phyloP scores from a whole-genome alignment of 1,140 invertebrate species.

The Pogonognathellus flavescens region DNA sequence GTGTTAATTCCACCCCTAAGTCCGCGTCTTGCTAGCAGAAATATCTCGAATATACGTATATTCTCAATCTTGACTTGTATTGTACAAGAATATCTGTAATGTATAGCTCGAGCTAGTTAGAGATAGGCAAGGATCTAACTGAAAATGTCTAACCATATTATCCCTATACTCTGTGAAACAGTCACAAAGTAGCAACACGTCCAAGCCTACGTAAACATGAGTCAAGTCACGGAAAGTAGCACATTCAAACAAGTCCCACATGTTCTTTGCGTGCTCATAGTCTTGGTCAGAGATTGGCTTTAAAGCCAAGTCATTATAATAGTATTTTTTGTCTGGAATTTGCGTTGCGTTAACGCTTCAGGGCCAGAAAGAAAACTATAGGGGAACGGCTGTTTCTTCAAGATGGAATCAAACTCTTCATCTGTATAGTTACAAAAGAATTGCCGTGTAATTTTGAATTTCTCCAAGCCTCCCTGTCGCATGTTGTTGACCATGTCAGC shows the following conservation, averaged over 20 bases:
- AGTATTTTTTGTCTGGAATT: background rate
- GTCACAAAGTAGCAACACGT: background rate
- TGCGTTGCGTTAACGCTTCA: background rate
- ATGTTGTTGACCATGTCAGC: background rate
- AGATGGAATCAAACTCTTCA: background rate
- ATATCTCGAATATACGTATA: too few relatives aligned
- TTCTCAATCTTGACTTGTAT: too few relatives aligned
- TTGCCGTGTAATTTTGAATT: background rate
- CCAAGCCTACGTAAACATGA: background rate
- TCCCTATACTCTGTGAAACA: background rate
- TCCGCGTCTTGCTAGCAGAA: too few relatives aligned
- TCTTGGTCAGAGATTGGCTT: background rate
- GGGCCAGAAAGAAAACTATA: background rate
- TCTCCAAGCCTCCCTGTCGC: background rate
- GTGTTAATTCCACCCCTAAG: too few relatives aligned
- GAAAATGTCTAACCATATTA: background rate
- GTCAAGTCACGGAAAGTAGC: background rate
- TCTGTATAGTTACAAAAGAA: background rate
- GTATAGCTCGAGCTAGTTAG: background rate
- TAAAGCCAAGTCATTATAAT: background rate
- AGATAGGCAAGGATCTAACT: background rate
- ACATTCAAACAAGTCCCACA: background rate
- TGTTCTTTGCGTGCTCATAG: background rate
- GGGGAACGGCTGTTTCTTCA: background rate
- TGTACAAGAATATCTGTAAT: too few relatives aligned